These are phyloP conservation scores for Phrynocephalus guinanensis DNA, from an alignment of 2,797 vertebrate species.

Conservation along the genomic window DNA sequence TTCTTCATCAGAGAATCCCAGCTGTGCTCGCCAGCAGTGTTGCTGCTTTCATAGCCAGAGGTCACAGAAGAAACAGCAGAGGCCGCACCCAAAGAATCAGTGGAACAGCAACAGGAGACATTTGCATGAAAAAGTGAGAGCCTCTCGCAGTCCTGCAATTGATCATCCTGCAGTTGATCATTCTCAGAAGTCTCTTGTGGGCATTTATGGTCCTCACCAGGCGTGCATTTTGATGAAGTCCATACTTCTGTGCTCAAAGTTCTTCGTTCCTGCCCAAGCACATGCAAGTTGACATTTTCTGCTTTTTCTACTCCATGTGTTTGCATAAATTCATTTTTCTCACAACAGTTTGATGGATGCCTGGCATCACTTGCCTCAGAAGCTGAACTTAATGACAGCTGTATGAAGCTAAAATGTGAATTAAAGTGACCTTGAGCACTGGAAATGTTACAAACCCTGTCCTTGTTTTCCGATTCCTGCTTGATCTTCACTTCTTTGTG, in stretches of 20 bases:
- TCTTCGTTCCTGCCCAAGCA: background rate
- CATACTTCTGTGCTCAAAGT: rapidly evolving
- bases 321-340: background rate
- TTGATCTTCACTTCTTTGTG: conserved; percentile 52
- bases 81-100: conserved; percentile 79
- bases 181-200: conserved; percentile 18
- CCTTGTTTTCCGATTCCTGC: conserved; percentile 39
- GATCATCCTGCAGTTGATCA: conserved; percentile 60
- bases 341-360: conserved; percentile 11
- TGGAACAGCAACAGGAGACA: conserved; percentile 77
- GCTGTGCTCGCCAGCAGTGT: conserved; percentile 67
- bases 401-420: conserved; percentile 93
- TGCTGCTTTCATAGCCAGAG: conserved; percentile 85
- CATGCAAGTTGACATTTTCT: conserved; percentile 5
- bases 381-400: conserved; percentile 77
- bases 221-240: conserved; percentile 29
- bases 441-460: rapidly evolving
- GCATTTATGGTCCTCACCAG: background rate
- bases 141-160: conserved; percentile 68
- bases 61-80: conserved; percentile 82
- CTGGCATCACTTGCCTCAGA: conserved; percentile 55
- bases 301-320: background rate
- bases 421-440: conserved; percentile 70
- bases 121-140: conserved; percentile 74
- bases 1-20: conserved; percentile 84